Evolutionary conservation across 2,888 invertebrate genomes (phyloP).

Genomic region (Tubulanus polymorphus): DNA sequence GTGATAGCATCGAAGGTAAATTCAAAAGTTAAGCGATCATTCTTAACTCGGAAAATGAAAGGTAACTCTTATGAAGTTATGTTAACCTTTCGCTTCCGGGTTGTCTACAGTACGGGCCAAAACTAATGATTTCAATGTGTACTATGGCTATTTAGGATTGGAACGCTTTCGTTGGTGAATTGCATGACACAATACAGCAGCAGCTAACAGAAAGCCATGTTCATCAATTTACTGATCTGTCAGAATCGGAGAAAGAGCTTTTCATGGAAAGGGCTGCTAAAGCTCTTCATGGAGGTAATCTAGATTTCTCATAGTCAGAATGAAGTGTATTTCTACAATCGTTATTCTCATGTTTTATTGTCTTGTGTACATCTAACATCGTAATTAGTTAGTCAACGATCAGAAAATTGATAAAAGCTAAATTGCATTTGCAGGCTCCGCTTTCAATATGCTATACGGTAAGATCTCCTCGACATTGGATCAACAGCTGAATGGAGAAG

Average conservation of each 20-base stretch:
- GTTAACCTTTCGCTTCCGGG: too few species aligned
- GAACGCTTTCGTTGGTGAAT: constrained; percentile 44
- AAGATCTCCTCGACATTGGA: constrained; percentile 44
- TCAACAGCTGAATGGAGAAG: constrained; percentile 48
- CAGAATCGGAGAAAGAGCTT: constrained; percentile 47
- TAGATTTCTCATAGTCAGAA: too few species aligned
- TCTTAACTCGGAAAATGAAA: not conserved
- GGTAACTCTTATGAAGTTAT: too few species aligned
- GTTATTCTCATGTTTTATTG: too few species aligned
- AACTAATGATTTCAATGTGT: not conserved
- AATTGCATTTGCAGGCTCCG: constrained; percentile 27
- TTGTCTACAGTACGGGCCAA: too few species aligned
- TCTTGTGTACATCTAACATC: too few species aligned
- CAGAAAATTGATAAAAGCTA: too few species aligned
- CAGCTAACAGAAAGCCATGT: constrained; percentile 51
- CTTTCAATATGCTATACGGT: constrained; percentile 36
- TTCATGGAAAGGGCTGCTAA: constrained; percentile 49
- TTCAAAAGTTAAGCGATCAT: not conserved
- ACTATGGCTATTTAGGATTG: constrained; percentile 39
- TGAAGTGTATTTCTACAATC: too few species aligned
- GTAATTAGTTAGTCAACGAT: too few species aligned
- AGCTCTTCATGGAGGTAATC: constrained; percentile 45
- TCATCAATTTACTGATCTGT: constrained; percentile 47
- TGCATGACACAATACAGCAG: constrained; percentile 51
- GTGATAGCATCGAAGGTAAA: constrained; percentile 35